Conservation (phyloP, 2,113 vertebrate genomes). For the Dendrocopos noguchii region DNA sequence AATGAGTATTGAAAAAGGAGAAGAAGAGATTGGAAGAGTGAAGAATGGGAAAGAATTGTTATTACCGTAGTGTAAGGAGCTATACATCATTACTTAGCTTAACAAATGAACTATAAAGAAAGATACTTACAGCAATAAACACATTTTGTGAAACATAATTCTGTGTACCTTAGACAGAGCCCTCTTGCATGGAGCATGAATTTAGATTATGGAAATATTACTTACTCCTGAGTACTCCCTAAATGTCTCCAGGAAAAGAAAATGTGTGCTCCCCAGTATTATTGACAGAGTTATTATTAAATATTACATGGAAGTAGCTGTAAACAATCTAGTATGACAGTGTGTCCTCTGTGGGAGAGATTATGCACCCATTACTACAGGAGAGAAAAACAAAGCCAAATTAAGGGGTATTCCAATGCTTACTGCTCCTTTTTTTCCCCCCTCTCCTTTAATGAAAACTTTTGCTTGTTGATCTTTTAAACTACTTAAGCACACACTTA, state of each 20-base stretch:
- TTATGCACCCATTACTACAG: neutral
- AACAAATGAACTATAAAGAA: slow-evolving; percentile 19
- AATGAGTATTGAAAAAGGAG: neutral
- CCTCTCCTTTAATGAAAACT: neutral
- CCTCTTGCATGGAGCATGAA: neutral
- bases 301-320: neutral
- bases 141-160: slow-evolving; percentile 10
- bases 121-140: neutral
- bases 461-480: neutral
- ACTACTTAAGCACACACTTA: neutral
- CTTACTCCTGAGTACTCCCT: slow-evolving; percentile 4
- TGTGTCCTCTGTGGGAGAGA: neutral
- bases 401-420: neutral
- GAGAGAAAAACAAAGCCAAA: neutral
- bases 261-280: neutral
- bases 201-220: slow-evolving; percentile 47
- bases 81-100: neutral
- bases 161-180: neutral
- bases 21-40: neutral
- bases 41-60: neutral
- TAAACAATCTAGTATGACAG: neutral
- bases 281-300: slow-evolving; percentile 6
- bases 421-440: neutral
- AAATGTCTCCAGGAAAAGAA: slow-evolving; percentile 21
- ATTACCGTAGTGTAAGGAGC: neutral